These are phyloP conservation scores for Hippopotamus amphibius DNA, from an alignment of 2,113 vertebrate species.

Conservation along the genomic window DNA sequence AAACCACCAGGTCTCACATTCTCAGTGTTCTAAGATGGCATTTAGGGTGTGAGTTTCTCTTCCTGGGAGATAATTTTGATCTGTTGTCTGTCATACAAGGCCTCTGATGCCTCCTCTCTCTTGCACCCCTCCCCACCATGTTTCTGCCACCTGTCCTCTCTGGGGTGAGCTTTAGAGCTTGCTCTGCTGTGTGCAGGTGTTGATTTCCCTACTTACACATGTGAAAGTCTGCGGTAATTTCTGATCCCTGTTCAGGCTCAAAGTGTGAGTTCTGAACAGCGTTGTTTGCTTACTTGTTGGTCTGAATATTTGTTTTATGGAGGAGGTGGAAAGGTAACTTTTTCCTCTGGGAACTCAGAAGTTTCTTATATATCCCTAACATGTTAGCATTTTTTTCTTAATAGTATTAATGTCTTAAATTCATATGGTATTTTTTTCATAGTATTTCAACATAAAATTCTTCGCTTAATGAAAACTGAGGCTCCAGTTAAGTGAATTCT, in stretches of 20 bases:
- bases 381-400: neutral
- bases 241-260: neutral
- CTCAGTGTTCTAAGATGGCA: neutral
- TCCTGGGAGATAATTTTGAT: neutral
- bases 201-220: neutral
- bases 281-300: neutral
- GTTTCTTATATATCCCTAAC: neutral
- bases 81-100: neutral
- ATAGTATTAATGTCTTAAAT: neutral
- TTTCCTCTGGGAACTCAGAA: neutral
- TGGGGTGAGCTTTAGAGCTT: neutral
- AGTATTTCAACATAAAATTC: neutral
- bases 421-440: neutral
- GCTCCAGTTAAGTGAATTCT: neutral
- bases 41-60: neutral
- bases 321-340: neutral
- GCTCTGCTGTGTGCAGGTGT: neutral
- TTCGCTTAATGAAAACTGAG: constrained; percentile 11
- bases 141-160: neutral
- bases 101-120: neutral
- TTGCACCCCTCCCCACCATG: fast-evolving
- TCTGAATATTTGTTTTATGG: neutral
- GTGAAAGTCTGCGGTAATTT: neutral
- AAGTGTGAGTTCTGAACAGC: neutral
- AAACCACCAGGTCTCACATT: neutral